These are phyloP conservation scores for Pristionchus fissidentatus DNA, from an alignment of 2,888 invertebrate species.

Conservation along the genomic window DNA sequence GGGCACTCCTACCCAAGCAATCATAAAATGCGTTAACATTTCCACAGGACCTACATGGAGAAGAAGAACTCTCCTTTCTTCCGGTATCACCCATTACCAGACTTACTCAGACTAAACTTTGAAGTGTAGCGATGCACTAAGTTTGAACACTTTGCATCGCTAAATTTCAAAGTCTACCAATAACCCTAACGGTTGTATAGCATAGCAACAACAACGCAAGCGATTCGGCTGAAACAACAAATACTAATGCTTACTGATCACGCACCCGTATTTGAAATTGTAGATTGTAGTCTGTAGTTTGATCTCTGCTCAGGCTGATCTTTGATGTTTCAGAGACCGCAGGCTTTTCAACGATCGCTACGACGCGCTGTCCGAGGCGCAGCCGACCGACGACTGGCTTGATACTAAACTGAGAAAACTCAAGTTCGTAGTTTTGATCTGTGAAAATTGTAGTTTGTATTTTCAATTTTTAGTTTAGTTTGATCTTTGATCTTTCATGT, in stretches of 20 bases:
- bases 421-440: slow-evolving; percentile 2
- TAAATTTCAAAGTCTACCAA: no score
- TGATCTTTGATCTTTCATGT: slow-evolving; percentile 38
- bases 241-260: no score
- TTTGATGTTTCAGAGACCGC: slow-evolving; percentile 52
- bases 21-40: background rate
- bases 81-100: no score
- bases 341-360: slow-evolving; percentile 50
- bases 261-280: no score
- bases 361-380: slow-evolving; percentile 55
- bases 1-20: background rate
- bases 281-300: no score
- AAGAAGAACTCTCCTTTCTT: slow-evolving; percentile 54
- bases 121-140: no score
- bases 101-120: no score
- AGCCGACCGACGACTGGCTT: slow-evolving; percentile 72
- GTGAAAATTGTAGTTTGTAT: background rate
- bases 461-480: background rate
- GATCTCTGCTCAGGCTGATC: no score
- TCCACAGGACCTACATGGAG: slow-evolving; percentile 50
- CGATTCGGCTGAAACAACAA: no score
- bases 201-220: no score
- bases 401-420: slow-evolving; percentile 64
- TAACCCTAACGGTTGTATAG: no score
- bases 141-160: no score